Conservation (phyloP, 2,113 vertebrate species). For the Zapus hudsonius region DNA sequence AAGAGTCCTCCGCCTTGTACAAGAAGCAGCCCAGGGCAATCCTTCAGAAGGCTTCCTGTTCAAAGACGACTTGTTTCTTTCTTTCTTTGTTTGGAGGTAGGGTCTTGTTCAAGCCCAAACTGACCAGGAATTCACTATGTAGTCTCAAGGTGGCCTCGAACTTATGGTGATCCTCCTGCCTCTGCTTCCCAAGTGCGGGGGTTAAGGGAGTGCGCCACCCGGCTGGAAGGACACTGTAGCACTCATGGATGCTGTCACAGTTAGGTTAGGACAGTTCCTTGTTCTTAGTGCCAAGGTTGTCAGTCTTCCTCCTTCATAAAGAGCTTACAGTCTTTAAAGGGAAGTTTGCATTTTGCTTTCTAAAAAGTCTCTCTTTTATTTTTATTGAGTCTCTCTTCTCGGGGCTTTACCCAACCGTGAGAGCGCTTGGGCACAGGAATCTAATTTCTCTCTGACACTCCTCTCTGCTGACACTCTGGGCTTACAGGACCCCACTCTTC, state of each 20-base stretch:
- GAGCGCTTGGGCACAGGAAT: no score
- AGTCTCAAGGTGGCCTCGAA: no score
- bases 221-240: no score
- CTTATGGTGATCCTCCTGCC: no score
- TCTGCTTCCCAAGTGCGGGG: no score
- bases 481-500: neutral
- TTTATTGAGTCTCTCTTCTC: no score
- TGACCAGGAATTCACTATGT: no score
- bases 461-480: neutral
- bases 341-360: neutral
- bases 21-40: neutral
- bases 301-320: conserved; percentile 6
- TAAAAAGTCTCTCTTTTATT: no score
- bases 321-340: neutral
- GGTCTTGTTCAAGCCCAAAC: neutral
- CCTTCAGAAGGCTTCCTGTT: neutral
- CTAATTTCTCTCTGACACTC: no score
- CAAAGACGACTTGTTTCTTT: neutral
- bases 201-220: no score
- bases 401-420: neutral
- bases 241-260: neutral
- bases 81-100: no score
- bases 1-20: neutral
- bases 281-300: neutral
- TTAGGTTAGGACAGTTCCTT: neutral